Evolutionary conservation across 2,113 vertebrate species (phyloP).

Genomic region (Clinocottus analis): DNA sequence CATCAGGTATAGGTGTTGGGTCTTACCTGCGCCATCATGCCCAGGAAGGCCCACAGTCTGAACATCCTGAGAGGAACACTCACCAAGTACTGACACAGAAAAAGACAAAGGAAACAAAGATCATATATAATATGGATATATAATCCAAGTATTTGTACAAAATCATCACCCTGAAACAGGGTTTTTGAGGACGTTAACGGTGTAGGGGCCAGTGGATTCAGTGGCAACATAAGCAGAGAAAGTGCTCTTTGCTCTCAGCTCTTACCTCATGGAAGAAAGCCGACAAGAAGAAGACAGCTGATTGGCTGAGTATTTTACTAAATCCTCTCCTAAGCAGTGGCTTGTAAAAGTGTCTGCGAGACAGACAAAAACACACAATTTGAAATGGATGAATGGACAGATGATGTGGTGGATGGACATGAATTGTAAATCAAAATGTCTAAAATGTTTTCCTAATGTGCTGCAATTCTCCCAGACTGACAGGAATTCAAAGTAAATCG

Average conservation of each 20-base stretch:
- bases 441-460: not conserved
- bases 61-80: slow-evolving; percentile 96
- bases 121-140: not conserved
- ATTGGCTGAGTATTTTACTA: slow-evolving; percentile 84
- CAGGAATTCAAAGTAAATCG: slow-evolving; percentile 1
- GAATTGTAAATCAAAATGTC: not conserved
- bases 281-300: slow-evolving; percentile 88
- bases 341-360: slow-evolving; percentile 91
- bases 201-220: not conserved
- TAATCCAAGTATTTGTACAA: not conserved
- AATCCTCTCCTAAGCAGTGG: slow-evolving; percentile 87
- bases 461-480: slow-evolving; percentile 4
- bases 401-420: slow-evolving; percentile 8
- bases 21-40: slow-evolving; percentile 94
- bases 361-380: slow-evolving; percentile 14
- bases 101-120: not conserved
- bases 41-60: slow-evolving; percentile 93
- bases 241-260: not conserved
- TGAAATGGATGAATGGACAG: slow-evolving; percentile 6
- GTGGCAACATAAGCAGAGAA: slow-evolving; percentile 8
- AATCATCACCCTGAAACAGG: not conserved
- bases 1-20: not conserved
- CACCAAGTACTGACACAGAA: slow-evolving; percentile 87
- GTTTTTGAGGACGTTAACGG: not conserved
- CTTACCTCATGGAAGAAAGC: slow-evolving; percentile 96